phyloP scores from a whole-genome alignment of 2,888 invertebrate species.

The Drosophila koepferae region DNA sequence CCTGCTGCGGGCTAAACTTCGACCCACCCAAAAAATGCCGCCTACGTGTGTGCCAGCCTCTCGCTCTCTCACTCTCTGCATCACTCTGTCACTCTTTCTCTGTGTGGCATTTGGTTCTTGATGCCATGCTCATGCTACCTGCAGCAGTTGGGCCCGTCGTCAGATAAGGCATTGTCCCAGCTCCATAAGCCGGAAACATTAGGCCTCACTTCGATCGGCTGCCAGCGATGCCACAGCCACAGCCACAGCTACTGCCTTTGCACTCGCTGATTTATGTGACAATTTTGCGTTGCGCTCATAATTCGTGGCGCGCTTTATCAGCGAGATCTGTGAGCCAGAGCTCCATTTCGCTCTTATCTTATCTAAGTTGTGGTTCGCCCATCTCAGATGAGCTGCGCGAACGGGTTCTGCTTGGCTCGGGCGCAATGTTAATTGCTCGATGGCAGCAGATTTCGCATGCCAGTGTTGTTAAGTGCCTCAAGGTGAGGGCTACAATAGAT shows the following conservation, averaged over 20 bases:
- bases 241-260: neutral
- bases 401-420: slow-evolving; percentile 20
- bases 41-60: slow-evolving; percentile 1
- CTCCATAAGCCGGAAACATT: slow-evolving; percentile 34
- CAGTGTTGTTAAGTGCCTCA: slow-evolving; percentile 6
- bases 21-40: slow-evolving; percentile 33
- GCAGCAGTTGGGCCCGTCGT: slow-evolving; percentile 16
- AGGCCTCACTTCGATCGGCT: slow-evolving; percentile 47
- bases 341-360: slow-evolving; percentile 24
- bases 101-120: slow-evolving; percentile 14
- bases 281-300: slow-evolving; percentile 46
- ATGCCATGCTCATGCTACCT: slow-evolving; percentile 19
- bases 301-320: slow-evolving; percentile 44
- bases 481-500: neutral
- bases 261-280: slow-evolving; percentile 51
- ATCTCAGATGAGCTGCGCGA: slow-evolving; percentile 16
- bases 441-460: neutral
- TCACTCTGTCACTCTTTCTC: neutral
- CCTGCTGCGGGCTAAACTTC: slow-evolving; percentile 52
- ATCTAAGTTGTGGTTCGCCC: slow-evolving; percentile 17
- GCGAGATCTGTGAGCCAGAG: slow-evolving; percentile 21
- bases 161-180: slow-evolving; percentile 47
- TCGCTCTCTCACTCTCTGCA: neutral
- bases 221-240: neutral
- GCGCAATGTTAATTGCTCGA: slow-evolving; percentile 20